Conservation (phyloP, 2,113 vertebrate species). For the Hippopotamus amphibius region DNA sequence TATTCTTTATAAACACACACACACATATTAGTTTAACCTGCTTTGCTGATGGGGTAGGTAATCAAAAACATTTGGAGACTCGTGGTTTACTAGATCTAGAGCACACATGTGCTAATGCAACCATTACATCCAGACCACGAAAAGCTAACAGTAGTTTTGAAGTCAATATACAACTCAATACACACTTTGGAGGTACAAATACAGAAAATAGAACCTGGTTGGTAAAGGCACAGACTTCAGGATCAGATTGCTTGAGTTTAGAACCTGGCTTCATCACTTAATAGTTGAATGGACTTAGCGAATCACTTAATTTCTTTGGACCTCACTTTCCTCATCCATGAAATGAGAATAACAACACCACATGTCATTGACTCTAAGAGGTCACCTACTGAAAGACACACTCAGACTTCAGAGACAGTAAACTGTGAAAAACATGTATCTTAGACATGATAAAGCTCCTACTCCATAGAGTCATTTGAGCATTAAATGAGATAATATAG, state of each 20-base stretch:
- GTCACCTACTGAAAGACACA: slow-evolving; percentile 13
- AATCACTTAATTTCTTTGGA: slow-evolving; percentile 34
- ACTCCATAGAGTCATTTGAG: neutral
- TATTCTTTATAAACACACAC: neutral
- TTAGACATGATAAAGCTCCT: neutral
- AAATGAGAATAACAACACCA: slow-evolving; percentile 11
- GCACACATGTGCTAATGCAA: neutral
- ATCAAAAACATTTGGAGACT: neutral
- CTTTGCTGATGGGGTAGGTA: neutral
- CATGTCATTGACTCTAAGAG: slow-evolving; percentile 13
- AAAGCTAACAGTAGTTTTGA: neutral
- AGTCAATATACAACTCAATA: neutral
- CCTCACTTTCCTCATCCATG: neutral
- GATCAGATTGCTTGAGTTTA: neutral
- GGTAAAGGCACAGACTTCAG: neutral
- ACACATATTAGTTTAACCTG: neutral
- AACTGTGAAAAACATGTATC: neutral
- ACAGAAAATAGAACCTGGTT: neutral
- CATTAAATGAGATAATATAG: neutral
- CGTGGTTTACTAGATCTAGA: neutral
- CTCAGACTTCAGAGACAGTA: neutral
- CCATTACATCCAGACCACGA: neutral
- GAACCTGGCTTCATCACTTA: neutral
- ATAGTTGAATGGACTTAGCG: neutral
- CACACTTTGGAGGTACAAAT: neutral